Evolutionary conservation across 2,797 vertebrate genomes (phyloP).

Genomic region (Sitta carolinensis): DNA sequence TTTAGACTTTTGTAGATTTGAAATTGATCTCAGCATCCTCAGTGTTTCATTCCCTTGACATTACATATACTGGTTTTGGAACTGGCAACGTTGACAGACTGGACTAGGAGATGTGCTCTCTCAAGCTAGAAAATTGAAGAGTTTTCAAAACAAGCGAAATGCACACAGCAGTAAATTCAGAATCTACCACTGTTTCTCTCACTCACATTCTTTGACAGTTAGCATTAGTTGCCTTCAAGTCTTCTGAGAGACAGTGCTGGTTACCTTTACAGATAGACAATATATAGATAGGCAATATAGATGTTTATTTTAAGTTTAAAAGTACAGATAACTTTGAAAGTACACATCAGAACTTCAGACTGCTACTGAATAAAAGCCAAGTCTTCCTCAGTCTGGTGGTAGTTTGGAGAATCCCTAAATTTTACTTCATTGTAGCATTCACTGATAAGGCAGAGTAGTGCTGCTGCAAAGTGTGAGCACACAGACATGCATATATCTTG

Average conservation of each 20-base stretch:
- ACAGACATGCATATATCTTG: background rate
- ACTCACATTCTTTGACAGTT: background rate
- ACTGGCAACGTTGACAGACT: background rate
- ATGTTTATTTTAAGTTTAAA: background rate
- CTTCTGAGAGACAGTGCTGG: background rate
- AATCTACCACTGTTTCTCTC: background rate
- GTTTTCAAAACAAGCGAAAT: background rate
- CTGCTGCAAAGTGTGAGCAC: background rate
- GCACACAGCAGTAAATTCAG: background rate
- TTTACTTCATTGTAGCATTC: background rate
- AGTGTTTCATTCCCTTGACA: background rate
- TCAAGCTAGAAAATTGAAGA: background rate
- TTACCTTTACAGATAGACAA: background rate
- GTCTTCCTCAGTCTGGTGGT: background rate
- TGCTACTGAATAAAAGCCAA: background rate
- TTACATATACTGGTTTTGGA: background rate
- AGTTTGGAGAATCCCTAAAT: background rate
- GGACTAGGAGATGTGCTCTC: too few relatives aligned
- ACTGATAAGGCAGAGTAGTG: background rate
- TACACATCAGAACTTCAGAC: fast-evolving
- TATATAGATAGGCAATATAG: too few relatives aligned
- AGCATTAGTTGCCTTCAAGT: background rate
- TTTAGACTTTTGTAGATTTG: background rate
- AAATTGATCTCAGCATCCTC: background rate
- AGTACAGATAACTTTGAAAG: background rate